A percentile compares a stretch with the other conserved stretches of the same genome.
Conservation (phyloP, 2,797 vertebrate species). For the Pteropus rufus region DNA sequence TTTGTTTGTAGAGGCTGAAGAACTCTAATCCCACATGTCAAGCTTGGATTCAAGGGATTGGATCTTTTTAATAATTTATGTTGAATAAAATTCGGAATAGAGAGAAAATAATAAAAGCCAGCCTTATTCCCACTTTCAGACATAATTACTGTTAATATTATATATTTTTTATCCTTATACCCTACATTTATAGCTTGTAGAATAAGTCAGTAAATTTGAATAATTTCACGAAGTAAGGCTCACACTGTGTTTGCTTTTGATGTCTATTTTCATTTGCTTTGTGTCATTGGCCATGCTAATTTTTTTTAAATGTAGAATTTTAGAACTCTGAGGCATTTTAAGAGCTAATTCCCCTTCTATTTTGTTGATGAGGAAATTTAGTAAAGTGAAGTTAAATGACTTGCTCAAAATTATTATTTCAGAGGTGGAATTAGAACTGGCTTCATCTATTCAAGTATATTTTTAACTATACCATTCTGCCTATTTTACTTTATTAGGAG, state of each 20-base stretch:
- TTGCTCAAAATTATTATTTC: background rate
- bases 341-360: background rate
- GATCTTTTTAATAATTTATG: background rate
- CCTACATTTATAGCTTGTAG: background rate
- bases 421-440: background rate
- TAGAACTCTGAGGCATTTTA: background rate
- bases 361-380: background rate
- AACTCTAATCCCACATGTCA: background rate
- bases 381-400: background rate
- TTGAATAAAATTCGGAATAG: background rate
- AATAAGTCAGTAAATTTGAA: background rate
- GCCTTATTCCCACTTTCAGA: background rate
- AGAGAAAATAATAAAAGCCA: background rate
- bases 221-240: background rate
- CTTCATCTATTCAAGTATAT: background rate
- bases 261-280: background rate
- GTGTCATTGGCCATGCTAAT: background rate
- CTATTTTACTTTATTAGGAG: background rate
- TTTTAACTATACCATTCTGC: background rate
- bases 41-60: conserved; percentile 6
- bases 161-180: background rate
- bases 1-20: background rate
- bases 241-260: background rate
- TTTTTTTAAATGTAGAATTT: background rate
- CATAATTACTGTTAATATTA: background rate